A percentile compares a stretch with the other conserved stretches of the same genome.
These are phyloP conservation scores for Enteromius argenteus DNA, from an alignment of 2,797 vertebrate species.

Conservation along the genomic window DNA sequence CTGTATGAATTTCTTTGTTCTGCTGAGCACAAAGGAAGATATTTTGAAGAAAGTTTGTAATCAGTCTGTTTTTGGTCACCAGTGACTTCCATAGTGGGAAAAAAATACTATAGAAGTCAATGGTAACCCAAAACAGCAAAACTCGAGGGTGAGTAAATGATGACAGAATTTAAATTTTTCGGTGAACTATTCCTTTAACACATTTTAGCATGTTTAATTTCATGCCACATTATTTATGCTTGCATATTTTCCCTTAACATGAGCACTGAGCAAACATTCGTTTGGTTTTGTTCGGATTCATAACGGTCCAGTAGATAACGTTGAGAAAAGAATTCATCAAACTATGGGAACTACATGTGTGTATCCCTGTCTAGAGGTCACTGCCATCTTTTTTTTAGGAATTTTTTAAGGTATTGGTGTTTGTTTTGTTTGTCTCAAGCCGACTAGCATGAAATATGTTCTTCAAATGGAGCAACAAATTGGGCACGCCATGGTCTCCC, in stretches of 20 bases:
- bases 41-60: too few relatives aligned
- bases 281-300: not conserved
- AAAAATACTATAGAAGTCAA: too few relatives aligned
- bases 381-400: not conserved
- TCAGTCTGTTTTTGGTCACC: too few relatives aligned
- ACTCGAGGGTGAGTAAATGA: too few relatives aligned
- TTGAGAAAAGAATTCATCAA: not conserved
- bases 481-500: not conserved
- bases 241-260: not conserved
- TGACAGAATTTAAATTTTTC: too few relatives aligned
- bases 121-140: too few relatives aligned
- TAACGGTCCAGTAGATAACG: not conserved
- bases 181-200: not conserved
- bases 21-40: too few relatives aligned
- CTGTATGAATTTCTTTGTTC: too few relatives aligned
- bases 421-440: conserved; percentile 1
- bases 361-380: not conserved
- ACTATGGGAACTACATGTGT: not conserved
- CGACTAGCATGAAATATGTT: not conserved
- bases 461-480: conserved; percentile 41
- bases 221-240: not conserved
- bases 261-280: not conserved
- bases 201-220: not conserved
- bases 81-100: too few relatives aligned
- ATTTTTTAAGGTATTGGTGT: not conserved